A percentile compares a stretch with the other conserved stretches of the same genome.
These are phyloP conservation scores for Cordilura impudica DNA, from an alignment of 2,888 invertebrate species.

Conservation along the genomic window DNA sequence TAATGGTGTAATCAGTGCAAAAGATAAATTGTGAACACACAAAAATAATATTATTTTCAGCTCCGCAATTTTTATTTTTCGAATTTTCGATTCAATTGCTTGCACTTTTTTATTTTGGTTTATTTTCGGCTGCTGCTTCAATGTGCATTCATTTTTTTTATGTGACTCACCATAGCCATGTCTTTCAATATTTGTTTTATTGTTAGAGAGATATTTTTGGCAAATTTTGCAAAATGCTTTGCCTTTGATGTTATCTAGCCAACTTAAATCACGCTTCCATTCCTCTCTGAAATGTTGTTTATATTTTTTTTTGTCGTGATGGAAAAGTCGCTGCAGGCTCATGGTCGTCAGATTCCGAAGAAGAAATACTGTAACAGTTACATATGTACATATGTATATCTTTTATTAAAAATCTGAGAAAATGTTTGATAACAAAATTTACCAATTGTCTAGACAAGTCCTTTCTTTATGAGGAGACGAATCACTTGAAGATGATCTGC, in stretches of 20 bases:
- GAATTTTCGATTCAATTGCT: slow-evolving; percentile 4
- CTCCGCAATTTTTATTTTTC: slow-evolving; percentile 10
- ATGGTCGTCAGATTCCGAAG: slow-evolving; percentile 11
- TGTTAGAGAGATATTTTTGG: too few species aligned
- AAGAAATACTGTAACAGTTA: slow-evolving; percentile 30
- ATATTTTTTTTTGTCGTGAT: slow-evolving; percentile 31
- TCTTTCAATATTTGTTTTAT: slow-evolving; percentile 12
- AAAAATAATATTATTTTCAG: slow-evolving; percentile 14
- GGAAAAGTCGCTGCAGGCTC: slow-evolving; percentile 17
- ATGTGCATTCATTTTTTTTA: slow-evolving; percentile 6
- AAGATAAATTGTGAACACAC: too few species aligned
- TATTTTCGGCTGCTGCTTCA: background rate
- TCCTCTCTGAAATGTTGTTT: slow-evolving; percentile 19
- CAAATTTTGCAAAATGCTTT: slow-evolving; percentile 21
- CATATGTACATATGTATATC: slow-evolving; percentile 25
- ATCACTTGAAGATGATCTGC: slow-evolving; percentile 27
- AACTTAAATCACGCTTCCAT: slow-evolving; percentile 16
- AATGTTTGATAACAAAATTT: slow-evolving; percentile 30
- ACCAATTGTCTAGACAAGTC: slow-evolving; percentile 22
- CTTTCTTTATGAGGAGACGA: slow-evolving; percentile 9
- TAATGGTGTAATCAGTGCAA: too few species aligned
- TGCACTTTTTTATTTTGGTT: background rate
- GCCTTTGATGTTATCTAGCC: slow-evolving; percentile 17
- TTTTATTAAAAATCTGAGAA: slow-evolving; percentile 27
- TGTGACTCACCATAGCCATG: slow-evolving; percentile 7